Evolutionary conservation across 2,797 vertebrate genomes (phyloP), one percentile per base, ranked within the genome.

Genomic region (Thripadectes ignobilis): DNA sequence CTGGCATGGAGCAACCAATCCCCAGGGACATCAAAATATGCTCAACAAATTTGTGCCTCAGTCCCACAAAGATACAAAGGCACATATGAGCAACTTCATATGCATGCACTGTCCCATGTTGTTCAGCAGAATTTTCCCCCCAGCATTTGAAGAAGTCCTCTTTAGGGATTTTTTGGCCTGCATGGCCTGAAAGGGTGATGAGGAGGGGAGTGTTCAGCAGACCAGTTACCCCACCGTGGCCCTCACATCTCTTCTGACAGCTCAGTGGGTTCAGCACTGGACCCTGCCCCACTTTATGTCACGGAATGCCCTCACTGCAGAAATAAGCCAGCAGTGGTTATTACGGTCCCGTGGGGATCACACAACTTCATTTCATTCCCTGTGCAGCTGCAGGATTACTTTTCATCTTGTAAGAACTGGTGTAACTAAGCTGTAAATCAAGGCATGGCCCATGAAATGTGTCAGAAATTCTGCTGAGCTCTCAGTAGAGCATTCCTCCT

Each of bases 391-490:
- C 43, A 14, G 61, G 66, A 54, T 9, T 46, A 63, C 81, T 19
- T 63, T 63, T 48, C 9, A 7, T 63, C 22, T 20, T 46, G 41
- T 41, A 49, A 80, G 78, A 66, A 16, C 45, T 41, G 59, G 10
- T 38, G 7, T 80, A 41, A 72, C 26, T 9, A 30, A 15, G 3
- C 21, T 81, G 57, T 52, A 36, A 68, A 7, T 54, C 20, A 48
- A 52, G 6, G 34, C 9, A 3, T 1, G 26, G 14, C 26, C 32
- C 13, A 3, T 16, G 39, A 85, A 75, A 63, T 0, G 1, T 58
- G 67, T 22, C 62, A 39, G 66, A 62, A 74, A 82, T 20, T n/a
- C 57, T 45, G 38, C 17, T 68, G 55, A 27, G 59, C 41, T 59
- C 84, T 36, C 61, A 54, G 76, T 52, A 57, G 61, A 85, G 45